A percentile compares a stretch with the other conserved stretches of the same genome.
These are phyloP conservation scores for Nasonia longicornis DNA, from an alignment of 1,140 invertebrate species.

Conservation along the genomic window DNA sequence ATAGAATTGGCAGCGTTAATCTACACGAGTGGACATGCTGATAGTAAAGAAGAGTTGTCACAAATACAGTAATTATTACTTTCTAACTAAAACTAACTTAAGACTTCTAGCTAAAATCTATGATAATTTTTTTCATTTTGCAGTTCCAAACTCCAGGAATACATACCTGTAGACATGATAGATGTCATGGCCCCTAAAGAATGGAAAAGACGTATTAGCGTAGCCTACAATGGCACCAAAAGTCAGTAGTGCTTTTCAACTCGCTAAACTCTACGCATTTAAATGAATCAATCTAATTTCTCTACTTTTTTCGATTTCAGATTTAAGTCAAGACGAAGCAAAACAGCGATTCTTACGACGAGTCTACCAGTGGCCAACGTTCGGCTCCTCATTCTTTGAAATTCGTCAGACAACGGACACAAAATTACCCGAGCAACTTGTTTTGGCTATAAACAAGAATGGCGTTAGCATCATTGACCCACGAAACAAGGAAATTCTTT, in stretches of 20 bases:
- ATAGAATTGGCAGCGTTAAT: slow-evolving; percentile 84
- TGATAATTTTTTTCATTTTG: slow-evolving; percentile 44
- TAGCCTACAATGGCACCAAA: slow-evolving; percentile 75
- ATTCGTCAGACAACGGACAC: slow-evolving; percentile 90
- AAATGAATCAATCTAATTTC: neutral
- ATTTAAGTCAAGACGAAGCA: slow-evolving; percentile 77
- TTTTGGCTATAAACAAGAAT: slow-evolving; percentile 18
- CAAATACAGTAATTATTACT: slow-evolving; percentile 69
- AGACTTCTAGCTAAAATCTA: neutral
- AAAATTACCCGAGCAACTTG: slow-evolving; percentile 85
- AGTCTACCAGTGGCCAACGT: slow-evolving; percentile 87
- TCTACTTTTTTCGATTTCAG: slow-evolving; percentile 50
- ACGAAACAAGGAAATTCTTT: slow-evolving; percentile 69
- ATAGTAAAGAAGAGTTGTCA: slow-evolving; percentile 74
- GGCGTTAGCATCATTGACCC: slow-evolving; percentile 14
- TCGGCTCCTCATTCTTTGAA: slow-evolving; percentile 96
- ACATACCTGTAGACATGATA: slow-evolving; percentile 85
- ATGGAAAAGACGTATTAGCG: slow-evolving; percentile 84
- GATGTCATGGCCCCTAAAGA: slow-evolving; percentile 80
- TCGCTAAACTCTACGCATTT: neutral
- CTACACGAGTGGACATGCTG: slow-evolving; percentile 82
- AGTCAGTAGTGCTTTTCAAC: slow-evolving; percentile 54
- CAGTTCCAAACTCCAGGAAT: slow-evolving; percentile 77
- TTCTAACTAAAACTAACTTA: neutral
- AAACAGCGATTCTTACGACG: slow-evolving; percentile 88